Percentiles rank a stretch among this genome's conserved stretches.
Conservation (phyloP, 2,113 vertebrate species). For the Nerophis lumbriciformis region DNA sequence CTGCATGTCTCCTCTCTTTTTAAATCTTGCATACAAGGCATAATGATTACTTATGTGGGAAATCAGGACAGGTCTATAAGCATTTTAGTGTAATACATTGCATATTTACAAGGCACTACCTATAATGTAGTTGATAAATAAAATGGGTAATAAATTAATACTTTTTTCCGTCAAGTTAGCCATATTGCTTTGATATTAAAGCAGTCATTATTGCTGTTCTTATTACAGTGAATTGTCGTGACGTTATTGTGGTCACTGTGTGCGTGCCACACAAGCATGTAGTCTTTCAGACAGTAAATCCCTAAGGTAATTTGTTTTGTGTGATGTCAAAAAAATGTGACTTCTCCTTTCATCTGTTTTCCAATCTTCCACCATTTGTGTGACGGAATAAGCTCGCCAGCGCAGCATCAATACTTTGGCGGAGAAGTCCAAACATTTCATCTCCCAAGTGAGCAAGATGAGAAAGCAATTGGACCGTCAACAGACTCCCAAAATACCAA, state of each 20-base stretch:
- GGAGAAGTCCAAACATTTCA: conserved; percentile 37
- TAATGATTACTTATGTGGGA: conserved; percentile 22
- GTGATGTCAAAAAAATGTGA: conserved; percentile 33
- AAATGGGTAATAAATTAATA: conserved; percentile 22
- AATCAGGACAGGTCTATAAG: conserved; percentile 31
- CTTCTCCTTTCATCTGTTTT: conserved; percentile 14
- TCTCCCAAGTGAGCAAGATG: conserved; percentile 27
- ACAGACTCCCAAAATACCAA: conserved; percentile 23
- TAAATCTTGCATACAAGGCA: neutral
- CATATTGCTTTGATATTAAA: too few species aligned
- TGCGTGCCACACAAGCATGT: neutral
- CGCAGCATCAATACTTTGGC: conserved; percentile 31
- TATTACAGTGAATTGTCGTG: too few species aligned
- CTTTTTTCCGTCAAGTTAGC: too few species aligned
- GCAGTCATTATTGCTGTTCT: neutral
- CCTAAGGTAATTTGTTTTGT: conserved; percentile 15
- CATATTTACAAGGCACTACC: conserved; percentile 22
- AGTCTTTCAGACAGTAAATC: conserved; percentile 21
- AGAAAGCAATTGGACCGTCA: conserved; percentile 48
- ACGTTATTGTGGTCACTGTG: neutral
- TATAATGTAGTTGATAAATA: conserved; percentile 30
- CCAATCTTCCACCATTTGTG: conserved; percentile 23
- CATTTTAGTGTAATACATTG: conserved; percentile 9
- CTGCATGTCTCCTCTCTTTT: conserved; percentile 13
- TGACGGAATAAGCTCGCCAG: conserved; percentile 17